phyloP scores from a whole-genome alignment of 2,888 invertebrate species.

The Sussaba pulchella region DNA sequence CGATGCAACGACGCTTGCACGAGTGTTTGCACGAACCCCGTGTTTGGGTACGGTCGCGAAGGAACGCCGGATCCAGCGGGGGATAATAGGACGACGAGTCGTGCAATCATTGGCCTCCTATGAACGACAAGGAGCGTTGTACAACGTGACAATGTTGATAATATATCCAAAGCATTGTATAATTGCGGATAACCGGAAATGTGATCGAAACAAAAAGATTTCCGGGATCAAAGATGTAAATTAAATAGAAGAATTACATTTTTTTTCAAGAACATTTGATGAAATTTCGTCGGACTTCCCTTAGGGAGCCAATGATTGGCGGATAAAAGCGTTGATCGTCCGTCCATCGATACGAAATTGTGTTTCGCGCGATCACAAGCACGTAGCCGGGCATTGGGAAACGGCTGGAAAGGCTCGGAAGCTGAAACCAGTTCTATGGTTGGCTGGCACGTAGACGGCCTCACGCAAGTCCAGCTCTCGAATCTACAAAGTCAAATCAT shows the following conservation, averaged over 20 bases:
- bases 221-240: too few relatives aligned
- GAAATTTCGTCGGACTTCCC: background rate
- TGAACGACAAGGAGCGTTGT: background rate
- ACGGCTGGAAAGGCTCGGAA: background rate
- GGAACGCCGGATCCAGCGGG: background rate
- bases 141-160: background rate
- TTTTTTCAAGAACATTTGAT: background rate
- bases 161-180: background rate
- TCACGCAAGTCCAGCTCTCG: constrained; percentile 31
- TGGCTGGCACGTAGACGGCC: constrained; percentile 36
- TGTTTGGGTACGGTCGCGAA: constrained; percentile 23
- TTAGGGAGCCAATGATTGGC: background rate
- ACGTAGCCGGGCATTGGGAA: background rate
- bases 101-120: background rate
- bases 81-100: background rate
- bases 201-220: too few relatives aligned
- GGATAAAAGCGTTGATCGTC: too few relatives aligned
- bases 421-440: constrained; percentile 17
- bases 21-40: constrained; percentile 14
- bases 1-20: constrained; percentile 2
- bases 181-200: background rate
- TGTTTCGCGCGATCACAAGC: constrained; percentile 37
- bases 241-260: background rate
- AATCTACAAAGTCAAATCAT: constrained; percentile 57
- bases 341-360: constrained; percentile 44